These are phyloP conservation scores for Hoplostethus atlanticus DNA, from an alignment of 2,797 vertebrate species.

Conservation along the genomic window DNA sequence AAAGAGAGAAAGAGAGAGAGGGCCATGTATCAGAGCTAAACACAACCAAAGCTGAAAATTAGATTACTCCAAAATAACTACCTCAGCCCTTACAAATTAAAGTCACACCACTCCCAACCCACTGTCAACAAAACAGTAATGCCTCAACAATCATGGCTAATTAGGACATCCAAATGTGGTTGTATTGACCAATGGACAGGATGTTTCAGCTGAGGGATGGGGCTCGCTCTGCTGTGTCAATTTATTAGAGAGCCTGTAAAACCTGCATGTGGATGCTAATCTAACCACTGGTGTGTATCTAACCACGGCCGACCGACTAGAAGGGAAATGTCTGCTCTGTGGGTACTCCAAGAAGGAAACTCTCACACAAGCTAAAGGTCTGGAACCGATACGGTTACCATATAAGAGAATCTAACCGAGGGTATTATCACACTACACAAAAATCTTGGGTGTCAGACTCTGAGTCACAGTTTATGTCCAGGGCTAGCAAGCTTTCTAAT, in stretches of 20 bases:
- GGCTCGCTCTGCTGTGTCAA: conserved; percentile 3
- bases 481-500: conserved; percentile 24
- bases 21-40: neutral
- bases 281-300: conserved; percentile 48
- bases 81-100: neutral
- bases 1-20: no score
- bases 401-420: conserved; percentile 12
- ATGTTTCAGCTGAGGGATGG: conserved; percentile 6
- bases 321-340: conserved; percentile 26
- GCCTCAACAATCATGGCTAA: conserved; percentile 19
- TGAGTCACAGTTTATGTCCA: conserved; percentile 54
- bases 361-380: conserved; percentile 9
- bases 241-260: conserved; percentile 5
- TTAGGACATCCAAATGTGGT: conserved; percentile 3
- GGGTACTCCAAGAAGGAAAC: neutral
- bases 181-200: conserved; percentile 8
- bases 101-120: conserved; percentile 1
- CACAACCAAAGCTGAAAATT: neutral
- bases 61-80: neutral
- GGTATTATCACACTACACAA: conserved; percentile 52
- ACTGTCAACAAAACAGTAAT: conserved; percentile 22
- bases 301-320: conserved; percentile 25
- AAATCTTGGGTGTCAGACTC: conserved; percentile 18
- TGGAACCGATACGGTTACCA: conserved; percentile 15
- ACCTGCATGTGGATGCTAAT: conserved; percentile 35